Percentiles rank a stretch among this genome's conserved stretches.
Evolutionary conservation across 2,113 vertebrate genomes (phyloP).

Genomic region (Eubucco bourcierii): DNA sequence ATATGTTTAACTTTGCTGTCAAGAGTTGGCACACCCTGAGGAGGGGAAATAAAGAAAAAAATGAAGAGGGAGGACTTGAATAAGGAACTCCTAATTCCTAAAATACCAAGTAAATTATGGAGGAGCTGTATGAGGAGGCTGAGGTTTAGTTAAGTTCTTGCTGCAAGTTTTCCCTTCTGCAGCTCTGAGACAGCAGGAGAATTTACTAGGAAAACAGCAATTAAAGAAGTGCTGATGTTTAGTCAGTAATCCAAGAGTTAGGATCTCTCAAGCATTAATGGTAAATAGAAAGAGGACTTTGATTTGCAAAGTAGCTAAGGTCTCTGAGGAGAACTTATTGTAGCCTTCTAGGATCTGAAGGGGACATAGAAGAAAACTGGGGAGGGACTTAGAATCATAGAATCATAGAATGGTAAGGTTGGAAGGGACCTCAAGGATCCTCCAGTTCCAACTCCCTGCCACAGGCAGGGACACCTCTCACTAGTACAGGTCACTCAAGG

Average conservation of each 20-base stretch:
- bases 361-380: too few species aligned
- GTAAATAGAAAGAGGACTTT: background rate
- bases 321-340: too few species aligned
- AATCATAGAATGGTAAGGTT: too few species aligned
- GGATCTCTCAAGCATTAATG: background rate
- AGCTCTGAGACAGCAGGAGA: background rate
- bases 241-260: background rate
- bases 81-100: background rate
- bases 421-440: too few species aligned
- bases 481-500: too few species aligned
- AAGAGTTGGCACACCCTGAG: background rate
- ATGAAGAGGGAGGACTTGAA: background rate
- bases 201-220: background rate
- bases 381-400: too few species aligned
- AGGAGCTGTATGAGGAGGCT: background rate
- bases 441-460: too few species aligned
- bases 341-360: too few species aligned
- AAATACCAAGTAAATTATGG: background rate
- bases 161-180: background rate
- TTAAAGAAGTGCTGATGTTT: background rate
- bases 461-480: too few species aligned
- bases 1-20: background rate
- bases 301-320: background rate
- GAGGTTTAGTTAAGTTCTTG: background rate
- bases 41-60: background rate